Evolutionary conservation across 1,140 invertebrate species (phyloP).

Genomic region (Lepidurus packardi): DNA sequence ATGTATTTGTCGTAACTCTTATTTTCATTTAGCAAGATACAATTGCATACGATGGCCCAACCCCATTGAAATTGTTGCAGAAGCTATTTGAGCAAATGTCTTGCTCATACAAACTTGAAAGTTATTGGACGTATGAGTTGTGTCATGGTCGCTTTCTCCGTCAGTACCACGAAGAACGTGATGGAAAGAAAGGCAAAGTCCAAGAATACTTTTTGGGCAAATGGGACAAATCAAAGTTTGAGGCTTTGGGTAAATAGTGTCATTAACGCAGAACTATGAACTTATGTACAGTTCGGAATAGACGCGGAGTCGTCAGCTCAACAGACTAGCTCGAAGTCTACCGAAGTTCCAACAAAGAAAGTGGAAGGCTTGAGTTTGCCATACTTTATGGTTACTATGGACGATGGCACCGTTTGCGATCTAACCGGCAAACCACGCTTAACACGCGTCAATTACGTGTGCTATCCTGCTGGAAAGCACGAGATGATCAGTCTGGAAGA

Average conservation of each 20-base stretch:
- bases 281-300: conserved; percentile 33
- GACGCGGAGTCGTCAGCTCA: conserved; percentile 38
- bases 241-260: conserved; percentile 34
- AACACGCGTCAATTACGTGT: conserved; percentile 76
- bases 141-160: conserved; percentile 85
- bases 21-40: conserved; percentile 42
- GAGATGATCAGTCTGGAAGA: conserved; percentile 91
- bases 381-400: conserved; percentile 50
- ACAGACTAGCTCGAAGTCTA: conserved; percentile 49
- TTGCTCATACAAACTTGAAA: conserved; percentile 83
- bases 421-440: conserved; percentile 73
- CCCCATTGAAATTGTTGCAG: conserved; percentile 67
- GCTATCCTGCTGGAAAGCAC: conserved; percentile 75
- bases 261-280: not conserved
- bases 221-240: conserved; percentile 54
- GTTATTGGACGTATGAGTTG: conserved; percentile 95
- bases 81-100: conserved; percentile 63
- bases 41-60: conserved; percentile 53
- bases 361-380: conserved; percentile 73
- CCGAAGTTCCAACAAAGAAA: conserved; percentile 56
- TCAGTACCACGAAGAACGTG: conserved; percentile 92
- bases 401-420: conserved; percentile 78
- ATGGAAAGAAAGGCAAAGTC: conserved; percentile 70
- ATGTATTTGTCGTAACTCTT: not conserved
- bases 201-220: conserved; percentile 77